These are phyloP conservation scores for Alethe castanea DNA, from an alignment of 2,113 vertebrate species.

Conservation along the genomic window DNA sequence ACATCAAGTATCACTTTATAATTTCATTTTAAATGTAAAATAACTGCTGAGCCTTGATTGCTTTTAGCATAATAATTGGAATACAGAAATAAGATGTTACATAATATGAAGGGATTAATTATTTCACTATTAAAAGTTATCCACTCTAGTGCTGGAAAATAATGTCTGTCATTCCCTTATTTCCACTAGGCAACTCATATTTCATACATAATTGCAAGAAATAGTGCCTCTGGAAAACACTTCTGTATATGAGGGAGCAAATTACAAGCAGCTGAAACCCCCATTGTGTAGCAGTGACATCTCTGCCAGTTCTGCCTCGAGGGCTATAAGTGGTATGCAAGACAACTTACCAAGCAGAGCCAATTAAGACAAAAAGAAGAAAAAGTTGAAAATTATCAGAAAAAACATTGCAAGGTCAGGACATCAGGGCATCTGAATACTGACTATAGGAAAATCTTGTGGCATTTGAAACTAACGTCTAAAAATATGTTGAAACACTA, in stretches of 20 bases:
- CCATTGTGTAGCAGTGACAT: background rate
- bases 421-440: background rate
- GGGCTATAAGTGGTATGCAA: background rate
- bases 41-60: background rate
- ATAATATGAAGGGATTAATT: background rate
- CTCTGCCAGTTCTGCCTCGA: background rate
- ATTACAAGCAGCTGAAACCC: constrained; percentile 18
- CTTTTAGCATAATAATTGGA: background rate
- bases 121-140: background rate
- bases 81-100: background rate
- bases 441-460: background rate
- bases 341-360: background rate
- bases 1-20: background rate
- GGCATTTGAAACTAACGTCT: background rate
- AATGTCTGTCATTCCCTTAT: background rate
- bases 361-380: background rate
- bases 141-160: background rate
- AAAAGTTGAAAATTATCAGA: background rate
- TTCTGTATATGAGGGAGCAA: background rate
- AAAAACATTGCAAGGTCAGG: background rate
- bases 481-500: background rate
- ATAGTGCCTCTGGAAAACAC: constrained; percentile 10
- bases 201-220: background rate
- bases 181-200: background rate
- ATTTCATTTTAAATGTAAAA: background rate